Evolutionary conservation across 2,888 invertebrate species (phyloP), one percentile per base, ranked within the genome.

Genomic region (Aphodius sticticus): DNA sequence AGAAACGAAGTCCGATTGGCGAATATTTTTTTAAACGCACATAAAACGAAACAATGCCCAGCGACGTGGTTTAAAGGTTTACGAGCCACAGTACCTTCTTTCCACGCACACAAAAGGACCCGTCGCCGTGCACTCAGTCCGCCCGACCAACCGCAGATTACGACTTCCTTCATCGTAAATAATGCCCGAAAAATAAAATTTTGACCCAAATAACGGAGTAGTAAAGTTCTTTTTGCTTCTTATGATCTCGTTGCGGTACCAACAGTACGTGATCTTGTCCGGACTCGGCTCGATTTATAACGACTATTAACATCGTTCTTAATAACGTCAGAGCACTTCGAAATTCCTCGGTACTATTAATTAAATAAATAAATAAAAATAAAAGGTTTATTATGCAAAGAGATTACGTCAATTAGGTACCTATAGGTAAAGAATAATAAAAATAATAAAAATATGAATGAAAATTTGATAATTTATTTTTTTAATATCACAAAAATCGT

Each of bases 141-240:
- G 53, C 9, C 53, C 4, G 53, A 53, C 53, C 53, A 53, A 53
- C 74, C 35, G 74, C 74, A 74, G 74, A 37, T 74, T 74, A 74
- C 74, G 74, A 74, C 74, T 74, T 74, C 74, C 74, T 74, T 36
- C 36, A 35, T 74, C 74, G 74, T 74, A 74, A 74, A 74, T 74
- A 74, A 74, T 74, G 74, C 37, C 53, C 74, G 74, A 74, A 74
- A 74, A 74, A 74, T 74, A 74, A 74, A 74, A 74, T 74, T 74
- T 74, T 36, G 74, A 74, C 74, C 74, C 74, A 74, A 74, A 74
- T 74, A 74, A 74, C 74, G 35, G 26, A 35, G 74, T 37, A 74
- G 74, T 74, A 26, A 74, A 74, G 74, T 36, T 74, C 74, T 74
- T 74, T 74, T 74, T 74, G n/a, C 74, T 53, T 53, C 53, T 53